phyloP scores from a whole-genome alignment of 2,888 invertebrate genomes.

The Xestia sexstrigata region DNA sequence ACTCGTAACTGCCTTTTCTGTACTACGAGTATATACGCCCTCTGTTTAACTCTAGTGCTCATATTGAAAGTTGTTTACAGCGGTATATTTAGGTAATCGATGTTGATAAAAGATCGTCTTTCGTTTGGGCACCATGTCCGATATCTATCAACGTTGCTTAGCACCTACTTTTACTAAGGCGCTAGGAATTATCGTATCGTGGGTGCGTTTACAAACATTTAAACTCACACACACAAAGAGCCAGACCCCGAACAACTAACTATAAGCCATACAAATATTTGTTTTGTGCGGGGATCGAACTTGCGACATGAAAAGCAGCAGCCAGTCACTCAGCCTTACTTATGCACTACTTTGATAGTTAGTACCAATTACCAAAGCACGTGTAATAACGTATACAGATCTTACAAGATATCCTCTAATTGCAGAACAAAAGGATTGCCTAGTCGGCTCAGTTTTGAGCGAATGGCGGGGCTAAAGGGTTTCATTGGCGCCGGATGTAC shows the following conservation, averaged over 20 bases:
- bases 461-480: not conserved
- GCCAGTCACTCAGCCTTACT: too few species aligned
- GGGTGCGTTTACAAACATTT: too few species aligned
- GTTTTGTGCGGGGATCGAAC: too few species aligned
- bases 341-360: not conserved
- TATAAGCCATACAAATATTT: too few species aligned
- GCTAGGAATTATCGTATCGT: too few species aligned
- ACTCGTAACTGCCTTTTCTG: slow-evolving; percentile 22
- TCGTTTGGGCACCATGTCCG: not conserved
- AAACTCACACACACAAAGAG: too few species aligned
- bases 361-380: too few species aligned
- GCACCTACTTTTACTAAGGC: not conserved
- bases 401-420: not conserved
- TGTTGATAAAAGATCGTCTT: not conserved
- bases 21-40: not conserved
- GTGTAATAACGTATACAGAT: not conserved
- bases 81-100: not conserved
- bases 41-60: slow-evolving; percentile 3
- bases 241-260: too few species aligned
- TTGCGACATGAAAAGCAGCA: too few species aligned
- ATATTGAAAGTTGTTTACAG: not conserved
- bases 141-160: not conserved
- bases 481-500: not conserved
- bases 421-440: too few species aligned
- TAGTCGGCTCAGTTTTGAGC: not conserved